Evolutionary conservation across 2,888 invertebrate species (phyloP).

Genomic region (Laspeyria flexula): DNA sequence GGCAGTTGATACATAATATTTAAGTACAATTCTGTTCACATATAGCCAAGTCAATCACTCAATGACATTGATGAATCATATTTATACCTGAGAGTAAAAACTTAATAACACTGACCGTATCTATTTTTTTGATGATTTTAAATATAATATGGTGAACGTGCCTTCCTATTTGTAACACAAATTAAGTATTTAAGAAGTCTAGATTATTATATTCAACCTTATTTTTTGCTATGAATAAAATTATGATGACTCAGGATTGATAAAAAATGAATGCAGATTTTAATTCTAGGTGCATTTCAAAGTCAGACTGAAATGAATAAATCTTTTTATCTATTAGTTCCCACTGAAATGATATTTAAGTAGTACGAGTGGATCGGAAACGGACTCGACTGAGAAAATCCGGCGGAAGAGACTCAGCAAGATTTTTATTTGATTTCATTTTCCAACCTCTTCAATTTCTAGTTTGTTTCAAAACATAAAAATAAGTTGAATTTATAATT

Average conservation of each 20-base stretch:
- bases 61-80: constrained; percentile 39
- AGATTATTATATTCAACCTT: background rate
- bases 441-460: background rate
- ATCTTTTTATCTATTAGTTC: constrained; percentile 1
- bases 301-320: background rate
- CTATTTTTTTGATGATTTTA: constrained; percentile 23
- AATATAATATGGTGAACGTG: background rate
- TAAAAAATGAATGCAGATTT: background rate
- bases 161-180: constrained; percentile 1
- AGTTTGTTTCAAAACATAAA: background rate
- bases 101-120: constrained; percentile 19
- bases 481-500: background rate
- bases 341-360: constrained; percentile 3
- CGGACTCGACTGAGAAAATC: background rate
- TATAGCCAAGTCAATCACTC: constrained; percentile 21
- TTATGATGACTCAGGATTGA: background rate
- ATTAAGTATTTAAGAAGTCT: constrained; percentile 6
- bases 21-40: constrained; percentile 15
- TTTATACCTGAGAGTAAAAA: constrained; percentile 19
- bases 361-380: constrained; percentile 3
- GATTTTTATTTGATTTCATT: constrained; percentile 1
- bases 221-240: background rate
- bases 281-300: background rate
- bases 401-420: constrained; percentile 1
- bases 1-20: constrained; percentile 14